A percentile compares a stretch with the other conserved stretches of the same genome.
These are phyloP conservation scores for Agraylea sexmaculata DNA, from an alignment of 1,140 invertebrate genomes.

Conservation along the genomic window DNA sequence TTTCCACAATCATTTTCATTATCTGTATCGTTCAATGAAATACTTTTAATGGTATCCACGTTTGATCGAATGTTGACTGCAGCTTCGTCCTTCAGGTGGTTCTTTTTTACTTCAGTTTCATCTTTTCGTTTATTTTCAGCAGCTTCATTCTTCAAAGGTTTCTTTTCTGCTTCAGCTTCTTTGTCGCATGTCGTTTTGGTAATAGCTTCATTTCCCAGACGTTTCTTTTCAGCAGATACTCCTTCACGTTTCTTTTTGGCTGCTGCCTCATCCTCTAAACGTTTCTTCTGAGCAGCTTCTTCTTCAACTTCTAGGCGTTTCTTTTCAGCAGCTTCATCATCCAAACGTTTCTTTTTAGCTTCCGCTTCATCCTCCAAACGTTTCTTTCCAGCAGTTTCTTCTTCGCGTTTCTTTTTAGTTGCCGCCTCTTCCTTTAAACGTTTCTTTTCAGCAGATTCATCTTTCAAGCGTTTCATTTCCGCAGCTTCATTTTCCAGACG, in stretches of 20 bases:
- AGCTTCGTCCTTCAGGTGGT: neutral
- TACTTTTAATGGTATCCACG: constrained; percentile 3
- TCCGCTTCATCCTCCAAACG: neutral
- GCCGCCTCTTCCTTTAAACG: neutral
- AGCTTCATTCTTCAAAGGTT: constrained; percentile 9
- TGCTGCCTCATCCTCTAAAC: too few relatives aligned
- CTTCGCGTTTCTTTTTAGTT: constrained; percentile 8
- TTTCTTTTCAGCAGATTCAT: constrained; percentile 7
- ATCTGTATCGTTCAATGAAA: neutral
- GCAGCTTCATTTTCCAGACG: neutral
- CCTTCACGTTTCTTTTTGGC: constrained; percentile 2
- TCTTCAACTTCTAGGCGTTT: too few relatives aligned
- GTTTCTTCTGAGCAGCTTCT: too few relatives aligned
- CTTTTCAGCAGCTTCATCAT: too few relatives aligned
- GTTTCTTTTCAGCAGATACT: constrained; percentile 6
- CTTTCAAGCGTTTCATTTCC: constrained; percentile 7
- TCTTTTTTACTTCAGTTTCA: constrained; percentile 17
- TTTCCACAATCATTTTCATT: constrained; percentile 4
- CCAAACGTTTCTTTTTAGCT: constrained; percentile 8
- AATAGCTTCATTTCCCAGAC: constrained; percentile 10
- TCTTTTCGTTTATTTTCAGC: constrained; percentile 19
- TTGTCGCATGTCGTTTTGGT: too few relatives aligned
- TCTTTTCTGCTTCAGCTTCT: constrained; percentile 3
- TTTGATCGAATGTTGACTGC: too few relatives aligned
- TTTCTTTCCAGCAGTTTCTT: constrained; percentile 1